phyloP scores from a whole-genome alignment of 1,140 invertebrate species.

The Solenopsis invicta region DNA sequence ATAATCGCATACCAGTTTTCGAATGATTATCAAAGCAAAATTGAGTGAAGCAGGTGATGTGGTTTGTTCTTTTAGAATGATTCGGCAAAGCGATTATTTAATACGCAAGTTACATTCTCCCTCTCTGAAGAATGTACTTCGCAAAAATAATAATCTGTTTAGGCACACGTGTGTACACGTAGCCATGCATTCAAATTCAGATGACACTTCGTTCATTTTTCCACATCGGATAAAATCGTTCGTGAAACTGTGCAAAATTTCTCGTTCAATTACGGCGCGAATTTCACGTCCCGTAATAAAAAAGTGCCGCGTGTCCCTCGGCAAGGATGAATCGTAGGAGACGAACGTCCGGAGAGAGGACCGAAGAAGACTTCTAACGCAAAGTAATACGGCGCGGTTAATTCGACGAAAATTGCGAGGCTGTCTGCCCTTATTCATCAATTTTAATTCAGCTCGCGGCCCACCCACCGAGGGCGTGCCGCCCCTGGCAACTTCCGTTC shows the following conservation, averaged over 20 bases:
- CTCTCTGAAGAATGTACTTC: neutral
- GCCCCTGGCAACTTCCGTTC: conserved; percentile 72
- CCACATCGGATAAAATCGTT: conserved; percentile 30
- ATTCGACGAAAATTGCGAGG: conserved; percentile 74
- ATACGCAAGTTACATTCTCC: neutral
- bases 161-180: neutral
- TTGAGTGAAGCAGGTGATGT: neutral
- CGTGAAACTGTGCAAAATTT: neutral
- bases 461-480: conserved; percentile 72
- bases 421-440: conserved; percentile 72
- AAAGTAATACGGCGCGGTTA: conserved; percentile 63
- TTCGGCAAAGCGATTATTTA: neutral
- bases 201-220: neutral
- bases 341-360: conserved; percentile 21
- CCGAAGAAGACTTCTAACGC: conserved; percentile 49
- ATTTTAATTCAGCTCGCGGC: conserved; percentile 73
- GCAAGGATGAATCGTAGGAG: conserved; percentile 42
- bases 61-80: neutral
- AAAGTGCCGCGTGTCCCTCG: conserved; percentile 18
- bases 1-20: conserved; percentile 11
- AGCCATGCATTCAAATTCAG: neutral
- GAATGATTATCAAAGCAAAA: conserved; percentile 26
- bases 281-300: neutral
- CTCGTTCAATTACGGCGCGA: conserved; percentile 36
- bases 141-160: neutral